Conservation (phyloP, 2,888 invertebrate species). For the Platycheirus rosarum region DNA sequence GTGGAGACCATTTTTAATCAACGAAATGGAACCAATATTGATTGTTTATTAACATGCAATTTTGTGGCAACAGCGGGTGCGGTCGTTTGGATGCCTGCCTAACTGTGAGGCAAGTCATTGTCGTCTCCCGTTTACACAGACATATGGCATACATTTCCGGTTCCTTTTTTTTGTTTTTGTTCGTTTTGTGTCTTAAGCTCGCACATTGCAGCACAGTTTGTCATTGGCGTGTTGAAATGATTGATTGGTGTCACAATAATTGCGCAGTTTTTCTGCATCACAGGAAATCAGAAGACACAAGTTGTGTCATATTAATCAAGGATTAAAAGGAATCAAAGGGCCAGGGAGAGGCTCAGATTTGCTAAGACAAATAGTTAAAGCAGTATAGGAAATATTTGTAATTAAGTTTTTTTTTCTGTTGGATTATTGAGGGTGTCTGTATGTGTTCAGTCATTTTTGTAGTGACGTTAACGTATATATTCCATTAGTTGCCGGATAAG, state of each 20-base stretch:
- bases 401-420: slow-evolving; percentile 40
- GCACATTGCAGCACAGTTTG: slow-evolving; percentile 48
- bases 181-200: not conserved
- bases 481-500: slow-evolving; percentile 69
- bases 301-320: slow-evolving; percentile 72
- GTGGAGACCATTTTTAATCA: slow-evolving; percentile 76
- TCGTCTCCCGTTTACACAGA: slow-evolving; percentile 12
- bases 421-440: too few species aligned
- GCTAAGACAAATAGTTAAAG: not conserved
- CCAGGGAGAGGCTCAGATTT: not conserved
- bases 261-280: slow-evolving; percentile 65
- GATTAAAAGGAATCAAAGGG: slow-evolving; percentile 44
- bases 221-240: slow-evolving; percentile 77
- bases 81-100: slow-evolving; percentile 28
- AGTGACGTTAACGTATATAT: slow-evolving; percentile 45
- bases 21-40: slow-evolving; percentile 77
- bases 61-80: slow-evolving; percentile 66
- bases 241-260: slow-evolving; percentile 78
- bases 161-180: slow-evolving; percentile 36
- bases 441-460: not conserved
- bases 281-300: slow-evolving; percentile 41
- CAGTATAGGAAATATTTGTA: slow-evolving; percentile 13
- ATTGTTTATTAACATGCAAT: slow-evolving; percentile 77
- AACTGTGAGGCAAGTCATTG: slow-evolving; percentile 44
- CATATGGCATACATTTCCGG: slow-evolving; percentile 62